Evolutionary conservation across 1,140 invertebrate genomes (phyloP).

Genomic region (Anoplolepis gracilipes): DNA sequence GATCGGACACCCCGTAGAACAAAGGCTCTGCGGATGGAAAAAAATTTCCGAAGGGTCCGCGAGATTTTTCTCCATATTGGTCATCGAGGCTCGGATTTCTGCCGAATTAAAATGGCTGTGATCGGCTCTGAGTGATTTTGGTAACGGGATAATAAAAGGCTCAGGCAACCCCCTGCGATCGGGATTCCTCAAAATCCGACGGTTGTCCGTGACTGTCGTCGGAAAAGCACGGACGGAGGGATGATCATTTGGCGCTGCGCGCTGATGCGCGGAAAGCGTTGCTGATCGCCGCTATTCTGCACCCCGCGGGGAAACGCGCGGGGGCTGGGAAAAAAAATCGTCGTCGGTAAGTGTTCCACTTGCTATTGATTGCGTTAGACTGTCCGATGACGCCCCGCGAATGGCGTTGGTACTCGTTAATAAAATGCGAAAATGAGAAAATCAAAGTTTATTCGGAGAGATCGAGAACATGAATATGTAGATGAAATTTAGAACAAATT

Average conservation of each 20-base stretch:
- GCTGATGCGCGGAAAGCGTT: conserved; percentile 73
- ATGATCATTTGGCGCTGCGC: conserved; percentile 68
- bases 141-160: neutral
- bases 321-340: conserved; percentile 59
- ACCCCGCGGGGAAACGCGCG: conserved; percentile 55
- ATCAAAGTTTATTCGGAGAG: no score
- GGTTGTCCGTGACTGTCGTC: neutral
- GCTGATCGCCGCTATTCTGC: conserved; percentile 68
- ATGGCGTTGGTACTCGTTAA: conserved; percentile 29
- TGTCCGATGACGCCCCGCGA: conserved; percentile 42
- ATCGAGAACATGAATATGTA: neutral
- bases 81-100: neutral
- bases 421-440: conserved; percentile 9
- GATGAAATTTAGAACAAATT: neutral
- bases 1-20: neutral
- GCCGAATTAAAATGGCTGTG: conserved; percentile 78
- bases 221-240: conserved; percentile 5
- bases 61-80: neutral
- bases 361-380: conserved; percentile 68
- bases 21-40: neutral
- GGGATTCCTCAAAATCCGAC: neutral
- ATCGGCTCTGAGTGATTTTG: conserved; percentile 34
- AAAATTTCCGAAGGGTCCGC: no score
- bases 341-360: conserved; percentile 73
- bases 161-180: neutral